These are phyloP conservation scores for Trematomus bernacchii DNA, from an alignment of 2,797 vertebrate genomes.

Conservation along the genomic window DNA sequence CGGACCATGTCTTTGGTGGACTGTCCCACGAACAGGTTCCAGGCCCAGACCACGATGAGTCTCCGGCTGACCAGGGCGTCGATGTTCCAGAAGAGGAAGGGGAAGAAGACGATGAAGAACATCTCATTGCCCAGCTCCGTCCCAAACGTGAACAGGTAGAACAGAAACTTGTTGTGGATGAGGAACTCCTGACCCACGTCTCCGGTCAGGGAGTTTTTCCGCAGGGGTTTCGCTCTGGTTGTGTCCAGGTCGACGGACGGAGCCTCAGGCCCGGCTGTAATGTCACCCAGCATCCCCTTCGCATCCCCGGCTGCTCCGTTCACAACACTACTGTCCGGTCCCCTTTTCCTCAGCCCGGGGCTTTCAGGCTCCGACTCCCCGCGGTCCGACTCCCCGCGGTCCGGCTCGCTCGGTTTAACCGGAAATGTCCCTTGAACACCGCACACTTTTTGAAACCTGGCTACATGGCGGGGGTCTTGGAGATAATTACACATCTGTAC, in stretches of 20 bases:
- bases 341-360: conserved; percentile 64
- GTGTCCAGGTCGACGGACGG: conserved; percentile 28
- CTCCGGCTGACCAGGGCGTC: conserved; percentile 93
- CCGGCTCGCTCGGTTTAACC: conserved; percentile 51
- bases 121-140: conserved; percentile 98
- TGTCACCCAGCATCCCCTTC: conserved; percentile 47
- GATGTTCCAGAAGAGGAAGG: conserved; percentile 96
- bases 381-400: conserved; percentile 26
- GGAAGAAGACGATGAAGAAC: conserved; percentile 98
- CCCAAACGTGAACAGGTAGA: conserved; percentile 94
- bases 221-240: conserved; percentile 82
- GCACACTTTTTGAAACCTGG: conserved; percentile 92
- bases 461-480: conserved; percentile 92
- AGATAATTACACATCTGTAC: conserved; percentile 80
- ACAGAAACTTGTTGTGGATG: conserved; percentile 91
- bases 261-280: not conserved
- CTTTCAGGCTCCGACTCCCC: conserved; percentile 28
- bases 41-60: conserved; percentile 95
- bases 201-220: conserved; percentile 94
- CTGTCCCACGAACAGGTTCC: conserved; percentile 97
- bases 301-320: conserved; percentile 63
- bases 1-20: conserved; percentile 97
- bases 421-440: conserved; percentile 88
- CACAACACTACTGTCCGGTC: conserved; percentile 19
- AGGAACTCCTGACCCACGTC: conserved; percentile 92